Base-by-base conservation (phyloP, 2,888 invertebrate species). In the Sphaerophoria rueppellii region DNA sequence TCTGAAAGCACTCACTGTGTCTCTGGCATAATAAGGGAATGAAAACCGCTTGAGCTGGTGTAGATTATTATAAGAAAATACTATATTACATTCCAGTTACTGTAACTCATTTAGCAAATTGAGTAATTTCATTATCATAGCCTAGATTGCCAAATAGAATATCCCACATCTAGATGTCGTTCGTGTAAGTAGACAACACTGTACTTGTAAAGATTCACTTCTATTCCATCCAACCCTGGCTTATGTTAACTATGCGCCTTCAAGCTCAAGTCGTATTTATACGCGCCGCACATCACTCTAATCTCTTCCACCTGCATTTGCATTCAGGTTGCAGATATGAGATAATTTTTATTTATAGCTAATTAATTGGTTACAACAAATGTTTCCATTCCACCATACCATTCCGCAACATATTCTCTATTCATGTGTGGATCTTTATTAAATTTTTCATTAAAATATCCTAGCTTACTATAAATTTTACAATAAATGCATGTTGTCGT, bases 291-390 rank as follows among this genome's bases (percentile, higher is more conserved):
- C 77, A 73, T 82, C 82, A 72, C 48, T 82, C 61, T 77, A 77
- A 73, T 82, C 82, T 81, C 80, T 77, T 82, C 77, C 77, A 85
- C 85, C 81, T 85, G 85, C 85, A 85, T 85, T 85, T 85, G 76
- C 85, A 85, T 85, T 85, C 85, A 77, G 73, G 69, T 73, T 81
- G 72, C 85, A 77, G 72, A 85, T 76, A 85, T 85, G 85, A 85
- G 85, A 85, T 85, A 81, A 85, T 85, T 85, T 85, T 85, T 85
- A 85, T 85, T 85, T 85, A 85, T 85, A 85, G 85, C 85, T 76
- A 85, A 81, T 85, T 85, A 85, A 85, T 85, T 85, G 85, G 76
- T 70, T 72, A 76, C 85, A 85, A 76, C 81, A 80, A 78, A 77
- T 73, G 65, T 83, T 83, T 72, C 58, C 83, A 80, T 72, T 79